These are phyloP conservation scores for Pelodytes ibericus DNA, from an alignment of 2,797 vertebrate genomes.

Conservation along the genomic window DNA sequence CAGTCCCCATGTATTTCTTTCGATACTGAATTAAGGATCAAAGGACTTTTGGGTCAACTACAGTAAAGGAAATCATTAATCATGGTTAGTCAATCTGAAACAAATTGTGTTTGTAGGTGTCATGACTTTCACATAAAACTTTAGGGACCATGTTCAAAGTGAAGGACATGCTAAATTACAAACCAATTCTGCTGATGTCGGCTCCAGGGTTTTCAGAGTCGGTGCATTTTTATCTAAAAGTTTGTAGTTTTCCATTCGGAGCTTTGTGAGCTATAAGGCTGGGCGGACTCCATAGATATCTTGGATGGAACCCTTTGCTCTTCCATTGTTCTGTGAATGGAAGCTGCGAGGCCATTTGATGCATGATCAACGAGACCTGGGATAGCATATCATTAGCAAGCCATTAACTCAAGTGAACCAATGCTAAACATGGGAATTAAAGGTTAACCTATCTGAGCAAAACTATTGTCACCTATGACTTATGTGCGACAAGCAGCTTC, in stretches of 20 bases:
- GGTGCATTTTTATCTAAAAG: slow-evolving; percentile 54
- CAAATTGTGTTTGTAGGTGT: slow-evolving; percentile 61
- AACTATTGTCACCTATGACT: too few relatives aligned
- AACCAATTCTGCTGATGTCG: slow-evolving; percentile 63
- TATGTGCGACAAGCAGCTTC: too few relatives aligned
- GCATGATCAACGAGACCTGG: background rate
- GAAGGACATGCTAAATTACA: slow-evolving; percentile 64
- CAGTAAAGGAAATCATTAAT: slow-evolving; percentile 63
- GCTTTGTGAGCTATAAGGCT: background rate
- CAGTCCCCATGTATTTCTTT: slow-evolving; percentile 36
- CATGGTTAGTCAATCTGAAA: slow-evolving; percentile 56
- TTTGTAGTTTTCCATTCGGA: background rate
- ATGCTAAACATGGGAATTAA: too few relatives aligned
- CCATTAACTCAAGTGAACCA: background rate
- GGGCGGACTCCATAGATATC: too few relatives aligned
- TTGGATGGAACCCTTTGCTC: too few relatives aligned
- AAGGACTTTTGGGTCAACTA: slow-evolving; percentile 51
- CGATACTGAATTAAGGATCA: slow-evolving; percentile 24
- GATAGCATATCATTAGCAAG: background rate
- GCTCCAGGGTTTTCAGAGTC: slow-evolving; percentile 61
- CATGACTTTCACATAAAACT: slow-evolving; percentile 59
- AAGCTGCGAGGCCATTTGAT: slow-evolving; percentile 4
- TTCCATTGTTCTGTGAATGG: background rate
- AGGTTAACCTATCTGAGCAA: too few relatives aligned
- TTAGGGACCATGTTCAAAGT: slow-evolving; percentile 60